phyloP scores from a whole-genome alignment of 2,888 invertebrate genomes.

The Patella depressa region DNA sequence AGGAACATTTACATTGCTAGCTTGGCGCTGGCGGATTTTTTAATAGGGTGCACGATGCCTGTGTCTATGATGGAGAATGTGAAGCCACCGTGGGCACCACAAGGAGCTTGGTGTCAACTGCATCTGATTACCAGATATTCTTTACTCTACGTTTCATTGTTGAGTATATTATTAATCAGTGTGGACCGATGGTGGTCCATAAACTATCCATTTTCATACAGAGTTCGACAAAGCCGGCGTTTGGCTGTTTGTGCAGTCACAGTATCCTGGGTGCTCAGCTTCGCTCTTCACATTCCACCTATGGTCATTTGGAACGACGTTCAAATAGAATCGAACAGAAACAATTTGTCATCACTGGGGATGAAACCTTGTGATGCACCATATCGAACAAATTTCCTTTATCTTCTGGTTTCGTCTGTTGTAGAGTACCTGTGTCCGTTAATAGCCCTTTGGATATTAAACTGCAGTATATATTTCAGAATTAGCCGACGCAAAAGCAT shows the following conservation, averaged over 20 bases:
- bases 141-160: conserved; percentile 52
- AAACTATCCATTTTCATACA: conserved; percentile 61
- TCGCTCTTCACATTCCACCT: conserved; percentile 50
- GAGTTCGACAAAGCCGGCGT: conserved; percentile 50
- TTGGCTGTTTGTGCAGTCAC: conserved; percentile 46
- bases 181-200: conserved; percentile 62
- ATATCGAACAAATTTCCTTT: conserved; percentile 42
- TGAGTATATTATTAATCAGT: conserved; percentile 60
- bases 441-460: conserved; percentile 49
- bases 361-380: conserved; percentile 40
- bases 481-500: conserved; percentile 55
- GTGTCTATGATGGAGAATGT: conserved; percentile 43
- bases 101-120: conserved; percentile 39
- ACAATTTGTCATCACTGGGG: conserved; percentile 14
- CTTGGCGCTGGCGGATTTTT: conserved; percentile 56
- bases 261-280: conserved; percentile 50
- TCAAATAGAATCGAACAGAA: conserved; percentile 22
- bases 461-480: conserved; percentile 57
- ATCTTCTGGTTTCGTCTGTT: conserved; percentile 43
- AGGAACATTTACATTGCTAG: conserved; percentile 62
- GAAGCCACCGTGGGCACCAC: conserved; percentile 34
- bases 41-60: conserved; percentile 57
- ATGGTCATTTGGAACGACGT: conserved; percentile 50
- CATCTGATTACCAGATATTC: conserved; percentile 51
- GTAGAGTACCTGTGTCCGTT: conserved; percentile 54